Evolutionary conservation across 2,113 vertebrate genomes (phyloP), one percentile per base, ranked within the genome.

Genomic region (Rallus limicola): DNA sequence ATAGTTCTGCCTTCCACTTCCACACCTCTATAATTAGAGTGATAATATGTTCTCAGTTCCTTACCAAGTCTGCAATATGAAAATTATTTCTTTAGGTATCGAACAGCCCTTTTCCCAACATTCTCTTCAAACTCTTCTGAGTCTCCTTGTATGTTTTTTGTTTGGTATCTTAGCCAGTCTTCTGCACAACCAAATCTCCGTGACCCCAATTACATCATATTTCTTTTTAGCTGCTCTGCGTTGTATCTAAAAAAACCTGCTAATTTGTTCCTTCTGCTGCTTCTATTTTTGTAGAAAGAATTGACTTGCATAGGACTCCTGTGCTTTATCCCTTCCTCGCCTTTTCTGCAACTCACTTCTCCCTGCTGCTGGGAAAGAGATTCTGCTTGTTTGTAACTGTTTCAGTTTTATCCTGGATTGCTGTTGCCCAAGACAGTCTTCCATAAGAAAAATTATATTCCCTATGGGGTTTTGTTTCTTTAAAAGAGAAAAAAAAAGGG

Each of bases 231-330:
- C 68, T 76, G 31, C n/a, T 70, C 40, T 76, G 26, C 77, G 46
- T 63, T 83, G 63, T 80, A 64, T 64, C 77, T 87, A 64, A 88
- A 96, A 92, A 93, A 88, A 74, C 2, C 28, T 95, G 60, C 48
- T 88, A 90, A 93, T 94, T 94, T 95, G 58, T 83, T 90, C 81
- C 83, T 96, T 93, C 69, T 92, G 75, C 72, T 92, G 25, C 64
- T 93, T 94, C 93, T 94, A n/a, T 96, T 91, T 83, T 55, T 64
- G 75, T 72, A 82, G 74, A 64, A 89, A 78, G 58, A 72, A 82
- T 68, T 90, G 53, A 77, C 64, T 97, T 88, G 11, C 67, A 52
- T 13, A 87, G 53, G 79, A 53, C 40, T 77, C 6, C 12, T 46
- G 9, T 67, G 18, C 55, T 88, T 70, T 67, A 33, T 36, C 33